These are phyloP conservation scores for Callosobruchus maculatus DNA, from an alignment of 2,888 invertebrate genomes.

Conservation along the genomic window DNA sequence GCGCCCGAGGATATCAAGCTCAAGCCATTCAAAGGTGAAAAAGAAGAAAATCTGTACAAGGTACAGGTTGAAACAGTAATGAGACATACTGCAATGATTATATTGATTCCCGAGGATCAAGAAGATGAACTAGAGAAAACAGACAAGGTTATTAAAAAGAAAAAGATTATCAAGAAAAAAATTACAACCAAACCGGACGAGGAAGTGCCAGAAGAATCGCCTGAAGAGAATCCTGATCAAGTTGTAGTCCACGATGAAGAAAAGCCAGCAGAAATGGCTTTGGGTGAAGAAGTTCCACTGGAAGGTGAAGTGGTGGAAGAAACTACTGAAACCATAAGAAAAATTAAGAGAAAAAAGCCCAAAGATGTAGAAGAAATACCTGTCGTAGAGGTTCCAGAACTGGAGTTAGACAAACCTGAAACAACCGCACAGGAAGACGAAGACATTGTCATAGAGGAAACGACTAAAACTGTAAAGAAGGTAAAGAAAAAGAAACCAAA, in stretches of 20 bases:
- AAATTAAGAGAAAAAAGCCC: not conserved
- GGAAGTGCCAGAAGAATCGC: conserved; percentile 32
- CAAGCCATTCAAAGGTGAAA: conserved; percentile 40
- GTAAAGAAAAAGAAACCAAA: conserved; percentile 42
- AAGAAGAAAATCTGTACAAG: conserved; percentile 35
- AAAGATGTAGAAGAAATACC: conserved; percentile 4
- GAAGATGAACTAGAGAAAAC: conserved; percentile 25
- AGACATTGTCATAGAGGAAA: conserved; percentile 18
- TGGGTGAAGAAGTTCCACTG: conserved; percentile 3
- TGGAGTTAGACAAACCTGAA: conserved; percentile 4
- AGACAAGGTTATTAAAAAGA: conserved; percentile 6
- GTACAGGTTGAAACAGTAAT: conserved; percentile 19
- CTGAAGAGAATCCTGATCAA: conserved; percentile 13
- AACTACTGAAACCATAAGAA: conserved; percentile 12
- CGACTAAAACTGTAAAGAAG: conserved; percentile 33
- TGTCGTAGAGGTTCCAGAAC: conserved; percentile 1
- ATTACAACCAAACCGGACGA: conserved; percentile 19
- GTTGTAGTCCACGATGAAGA: not conserved
- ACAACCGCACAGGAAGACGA: conserved; percentile 15
- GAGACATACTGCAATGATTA: conserved; percentile 23
- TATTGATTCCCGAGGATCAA: conserved; percentile 19
- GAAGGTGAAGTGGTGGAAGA: conserved; percentile 11
- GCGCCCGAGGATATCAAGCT: conserved; percentile 41
- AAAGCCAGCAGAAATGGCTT: conserved; percentile 5
- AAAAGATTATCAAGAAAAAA: conserved; percentile 30